Base-by-base conservation (phyloP, 1,140 invertebrate genomes). In the Anastrepha ludens region DNA sequence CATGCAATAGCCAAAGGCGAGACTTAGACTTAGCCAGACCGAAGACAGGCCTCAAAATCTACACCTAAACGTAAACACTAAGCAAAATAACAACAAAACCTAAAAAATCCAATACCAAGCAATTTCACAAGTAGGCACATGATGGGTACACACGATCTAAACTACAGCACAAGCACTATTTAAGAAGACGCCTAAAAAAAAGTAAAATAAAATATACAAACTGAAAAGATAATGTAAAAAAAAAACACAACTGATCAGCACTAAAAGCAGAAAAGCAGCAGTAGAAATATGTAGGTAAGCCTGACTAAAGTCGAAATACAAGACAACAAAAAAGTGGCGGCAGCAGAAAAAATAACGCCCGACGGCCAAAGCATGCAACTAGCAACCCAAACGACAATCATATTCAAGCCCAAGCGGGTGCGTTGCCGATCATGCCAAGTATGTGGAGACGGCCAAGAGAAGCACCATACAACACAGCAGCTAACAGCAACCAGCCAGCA, bases 141-240 rank as follows among this genome's bases (percentile, higher is more conserved):
- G 74, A 81, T 81, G 74, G 74, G n/a, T 81, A 81, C 47, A 81
- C 74, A 81, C 47, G 44, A 58, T 60, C 58, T 47, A 65, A 86
- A 86, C 85, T 86, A 59, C 85, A 86, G 85, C 85, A 62, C 85
- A 86, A 86, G 85, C 85, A 86, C 85, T 29, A 86, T 60, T 86
- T 86, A 86, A 60, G 62, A 65, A 44, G 20, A 62, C 58, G 85
- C 74, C 47, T 81, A 81, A 81, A 81, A 81, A 81, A 55, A 55
- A 47, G 74, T n/a, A n/a, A 47, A 81, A 81, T n/a, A 81, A 81
- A 81, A 44, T 13, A 55, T 55, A 41, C 74, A 81, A 81, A 58
- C 17, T 11, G 55, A 81, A 81, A 81, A 55, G 55, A 9, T 2
- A 81, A 74, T 74, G 2, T 29, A 62, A 62, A 13, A 11, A 13